Evolutionary conservation across 2,797 vertebrate species (phyloP), one percentile per base, ranked within the genome.

Genomic region (Enteromius afrohamiltoni): DNA sequence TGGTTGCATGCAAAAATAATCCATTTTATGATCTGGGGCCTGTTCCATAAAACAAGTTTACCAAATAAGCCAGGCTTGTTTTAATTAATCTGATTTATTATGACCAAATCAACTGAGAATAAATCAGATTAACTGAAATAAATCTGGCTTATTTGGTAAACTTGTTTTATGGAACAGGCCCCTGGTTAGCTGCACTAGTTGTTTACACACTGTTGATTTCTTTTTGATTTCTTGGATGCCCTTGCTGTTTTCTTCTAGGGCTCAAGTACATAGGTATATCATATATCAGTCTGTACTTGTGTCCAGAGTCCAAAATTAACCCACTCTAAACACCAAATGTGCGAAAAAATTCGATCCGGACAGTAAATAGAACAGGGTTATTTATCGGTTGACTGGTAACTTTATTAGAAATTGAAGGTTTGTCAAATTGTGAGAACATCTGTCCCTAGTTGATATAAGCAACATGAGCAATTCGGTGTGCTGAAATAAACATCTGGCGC

Each of bases 171-270:
- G 31, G 31, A 31, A 31, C 31, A 31, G 31, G 31, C 31, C 31
- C 31, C 17, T 34, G 19, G 26, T 53, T 53, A 74, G 11, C 13
- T 53, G 47, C 19, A 53, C 29, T 5, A 37, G 49, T 58, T 58
- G 31, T 40, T 76, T 58, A 58, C 29, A 14, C 19, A 34, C 19
- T 13, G 19, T 74, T 53, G 47, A 51, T 37, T 58, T 75, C 49
- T 37, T 75, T 76, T 40, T 76, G 21, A 76, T 58, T 58, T 42
- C 34, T 76, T 76, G 47, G 70, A 73, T 53, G 70, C 1, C 47
- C 29, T 58, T 76, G 51, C 73, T 76, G 51, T 58, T 58, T 76
- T 76, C 13, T 2, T 40, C 51, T 42, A 17, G 19, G 29, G 11
- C 29, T 53, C 49, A 74, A 37, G 49, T 74, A 51, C 29, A 17